These are phyloP conservation scores for Centropyge bicolor DNA, from an alignment of 2,797 vertebrate genomes.

Conservation along the genomic window DNA sequence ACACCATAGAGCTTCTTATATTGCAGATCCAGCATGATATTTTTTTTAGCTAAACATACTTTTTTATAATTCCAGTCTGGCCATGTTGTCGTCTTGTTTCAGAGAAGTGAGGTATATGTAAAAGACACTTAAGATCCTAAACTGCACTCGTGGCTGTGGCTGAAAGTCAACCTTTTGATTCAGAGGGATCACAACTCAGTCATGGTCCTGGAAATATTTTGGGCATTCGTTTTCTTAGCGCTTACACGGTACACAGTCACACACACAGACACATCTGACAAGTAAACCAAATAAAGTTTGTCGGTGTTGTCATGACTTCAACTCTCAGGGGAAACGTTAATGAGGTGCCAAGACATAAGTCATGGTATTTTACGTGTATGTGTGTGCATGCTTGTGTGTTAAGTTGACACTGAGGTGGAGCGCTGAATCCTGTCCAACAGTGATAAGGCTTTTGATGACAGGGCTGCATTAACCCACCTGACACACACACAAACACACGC, in stretches of 20 bases:
- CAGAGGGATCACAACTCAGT: slow-evolving; percentile 39
- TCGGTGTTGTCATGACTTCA: slow-evolving; percentile 64
- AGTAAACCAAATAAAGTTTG: slow-evolving; percentile 70
- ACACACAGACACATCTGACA: slow-evolving; percentile 57
- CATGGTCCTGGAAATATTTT: slow-evolving; percentile 46
- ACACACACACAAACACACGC: slow-evolving; percentile 63
- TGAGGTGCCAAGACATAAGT: slow-evolving; percentile 74
- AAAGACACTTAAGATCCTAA: neutral
- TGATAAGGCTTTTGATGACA: slow-evolving; percentile 82
- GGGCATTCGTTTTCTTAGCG: slow-evolving; percentile 27
- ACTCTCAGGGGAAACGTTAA: slow-evolving; percentile 66
- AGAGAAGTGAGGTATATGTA: neutral
- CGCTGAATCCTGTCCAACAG: slow-evolving; percentile 83
- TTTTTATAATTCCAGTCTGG: neutral
- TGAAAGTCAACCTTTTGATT: slow-evolving; percentile 10
- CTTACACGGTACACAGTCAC: slow-evolving; percentile 30
- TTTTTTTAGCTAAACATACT: neutral
- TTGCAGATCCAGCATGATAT: neutral
- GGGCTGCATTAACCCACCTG: slow-evolving; percentile 77
- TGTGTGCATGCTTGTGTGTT: slow-evolving; percentile 40
- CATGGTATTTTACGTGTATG: slow-evolving; percentile 57
- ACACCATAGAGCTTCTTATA: neutral
- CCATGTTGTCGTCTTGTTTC: neutral
- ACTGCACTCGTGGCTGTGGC: neutral
- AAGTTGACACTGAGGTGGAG: slow-evolving; percentile 83